Percentiles rank a stretch among this genome's conserved stretches.
These are phyloP conservation scores for Coreoperca whiteheadi DNA, from an alignment of 2,113 vertebrate genomes.

Conservation along the genomic window DNA sequence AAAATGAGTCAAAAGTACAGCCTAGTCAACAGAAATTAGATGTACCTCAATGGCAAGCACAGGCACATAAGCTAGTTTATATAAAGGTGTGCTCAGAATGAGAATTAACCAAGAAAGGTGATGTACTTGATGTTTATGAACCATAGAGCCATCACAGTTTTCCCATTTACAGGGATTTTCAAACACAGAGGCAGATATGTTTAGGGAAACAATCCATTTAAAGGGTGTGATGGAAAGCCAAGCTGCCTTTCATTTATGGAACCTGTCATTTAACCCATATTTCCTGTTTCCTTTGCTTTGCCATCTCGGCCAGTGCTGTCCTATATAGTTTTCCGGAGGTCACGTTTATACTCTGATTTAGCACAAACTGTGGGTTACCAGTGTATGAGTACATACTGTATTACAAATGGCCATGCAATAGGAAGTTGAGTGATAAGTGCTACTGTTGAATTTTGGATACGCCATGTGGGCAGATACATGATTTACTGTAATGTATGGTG, in stretches of 20 bases:
- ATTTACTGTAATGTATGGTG: constrained; percentile 7
- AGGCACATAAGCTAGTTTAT: constrained; percentile 44
- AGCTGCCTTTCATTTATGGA: constrained; percentile 67
- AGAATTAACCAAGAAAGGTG: background rate
- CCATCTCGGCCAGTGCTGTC: constrained; percentile 34
- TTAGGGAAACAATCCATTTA: constrained; percentile 57
- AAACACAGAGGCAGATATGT: constrained; percentile 30
- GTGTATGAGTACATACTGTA: constrained; percentile 31
- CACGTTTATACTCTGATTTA: constrained; percentile 64
- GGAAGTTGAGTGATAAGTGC: constrained; percentile 23
- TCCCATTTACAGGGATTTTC: constrained; percentile 34
- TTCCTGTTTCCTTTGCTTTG: constrained; percentile 72
- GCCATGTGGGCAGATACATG: background rate
- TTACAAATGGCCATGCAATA: constrained; percentile 45
- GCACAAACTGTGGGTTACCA: constrained; percentile 60
- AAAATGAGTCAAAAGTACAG: constrained; percentile 53
- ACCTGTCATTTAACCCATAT: constrained; percentile 79
- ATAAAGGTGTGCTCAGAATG: constrained; percentile 16
- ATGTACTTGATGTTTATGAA: background rate
- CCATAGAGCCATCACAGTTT: constrained; percentile 2
- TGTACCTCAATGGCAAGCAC: constrained; percentile 32
- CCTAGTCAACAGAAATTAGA: constrained; percentile 31
- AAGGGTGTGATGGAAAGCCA: constrained; percentile 64
- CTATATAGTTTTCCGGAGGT: constrained; percentile 70
- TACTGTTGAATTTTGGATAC: constrained; percentile 13